These are phyloP conservation scores for Papilio polyxenes DNA, from an alignment of 1,140 invertebrate genomes.

Conservation along the genomic window DNA sequence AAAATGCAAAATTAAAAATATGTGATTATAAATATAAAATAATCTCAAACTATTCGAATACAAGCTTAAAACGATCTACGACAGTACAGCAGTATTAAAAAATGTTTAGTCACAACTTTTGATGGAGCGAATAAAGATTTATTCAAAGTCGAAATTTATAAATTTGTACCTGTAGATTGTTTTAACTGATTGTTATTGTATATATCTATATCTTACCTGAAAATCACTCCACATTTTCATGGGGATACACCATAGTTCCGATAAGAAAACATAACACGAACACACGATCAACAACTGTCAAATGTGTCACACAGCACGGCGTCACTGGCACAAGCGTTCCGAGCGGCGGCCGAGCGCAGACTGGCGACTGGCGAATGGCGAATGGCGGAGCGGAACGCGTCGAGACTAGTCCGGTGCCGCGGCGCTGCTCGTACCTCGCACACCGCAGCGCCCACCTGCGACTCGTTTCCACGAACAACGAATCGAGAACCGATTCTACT, in stretches of 20 bases:
- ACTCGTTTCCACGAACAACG: constrained; percentile 71
- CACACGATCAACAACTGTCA: constrained; percentile 78
- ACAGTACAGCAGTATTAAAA: not conserved
- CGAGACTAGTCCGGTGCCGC: constrained; percentile 45
- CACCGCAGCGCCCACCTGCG: constrained; percentile 66
- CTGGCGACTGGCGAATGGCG: constrained; percentile 56
- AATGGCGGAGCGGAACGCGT: constrained; percentile 21
- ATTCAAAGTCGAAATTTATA: constrained; percentile 37
- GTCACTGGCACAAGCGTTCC: constrained; percentile 67
- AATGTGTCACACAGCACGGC: constrained; percentile 73
- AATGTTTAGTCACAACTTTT: constrained; percentile 29
- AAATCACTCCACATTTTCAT: constrained; percentile 81
- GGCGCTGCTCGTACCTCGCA: constrained; percentile 12
- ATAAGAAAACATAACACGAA: constrained; percentile 79
- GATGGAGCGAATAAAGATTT: constrained; percentile 7
- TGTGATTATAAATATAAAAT: not conserved
- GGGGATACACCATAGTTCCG: constrained; percentile 80
- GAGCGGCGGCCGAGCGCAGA: constrained; percentile 73
- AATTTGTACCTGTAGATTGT: not conserved
- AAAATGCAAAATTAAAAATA: not conserved
- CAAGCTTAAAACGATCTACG: constrained; percentile 10
- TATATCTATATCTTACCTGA: constrained; percentile 63
- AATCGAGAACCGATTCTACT: constrained; percentile 59
- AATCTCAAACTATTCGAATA: constrained; percentile 1
- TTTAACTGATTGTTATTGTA: not conserved